A percentile compares a stretch with the other conserved stretches of the same genome.
phyloP scores from a whole-genome alignment of 37 sponge, comb jelly and placozoan genomes.

The Halichondria panicea region DNA sequence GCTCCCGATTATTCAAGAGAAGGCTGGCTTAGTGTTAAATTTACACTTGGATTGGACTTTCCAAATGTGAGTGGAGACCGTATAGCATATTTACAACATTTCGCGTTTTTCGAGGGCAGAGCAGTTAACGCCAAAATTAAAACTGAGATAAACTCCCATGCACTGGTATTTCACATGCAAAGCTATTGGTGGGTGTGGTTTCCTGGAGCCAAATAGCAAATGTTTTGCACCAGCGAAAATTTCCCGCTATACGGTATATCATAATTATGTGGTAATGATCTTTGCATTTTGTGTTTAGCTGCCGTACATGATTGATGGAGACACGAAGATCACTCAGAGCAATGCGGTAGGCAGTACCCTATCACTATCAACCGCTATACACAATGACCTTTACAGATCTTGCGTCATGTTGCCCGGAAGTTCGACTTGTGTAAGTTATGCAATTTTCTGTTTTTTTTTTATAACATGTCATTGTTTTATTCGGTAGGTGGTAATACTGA shows the following conservation, averaged over 20 bases:
- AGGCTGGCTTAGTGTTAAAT: slow-evolving; percentile 55
- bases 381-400: slow-evolving; percentile 44
- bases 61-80: slow-evolving; percentile 57
- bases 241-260: no score
- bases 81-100: no score
- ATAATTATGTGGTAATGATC: no score
- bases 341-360: slow-evolving; percentile 69
- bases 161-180: no score
- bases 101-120: no score
- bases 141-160: no score
- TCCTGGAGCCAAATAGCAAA: no score
- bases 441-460: background rate
- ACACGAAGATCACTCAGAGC: slow-evolving; percentile 72
- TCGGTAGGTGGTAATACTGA: slow-evolving; percentile 42
- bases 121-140: no score
- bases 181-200: no score
- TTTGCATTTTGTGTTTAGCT: slow-evolving; percentile 54
- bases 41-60: slow-evolving; percentile 64
- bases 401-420: slow-evolving; percentile 61
- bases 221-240: no score
- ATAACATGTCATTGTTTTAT: background rate
- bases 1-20: slow-evolving; percentile 65
- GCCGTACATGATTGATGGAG: slow-evolving; percentile 85
- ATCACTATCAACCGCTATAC: no score
- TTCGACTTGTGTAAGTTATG: slow-evolving; percentile 49